These are phyloP conservation scores for Sarcophaga variegata DNA, from an alignment of 2,888 invertebrate species.

Conservation along the genomic window DNA sequence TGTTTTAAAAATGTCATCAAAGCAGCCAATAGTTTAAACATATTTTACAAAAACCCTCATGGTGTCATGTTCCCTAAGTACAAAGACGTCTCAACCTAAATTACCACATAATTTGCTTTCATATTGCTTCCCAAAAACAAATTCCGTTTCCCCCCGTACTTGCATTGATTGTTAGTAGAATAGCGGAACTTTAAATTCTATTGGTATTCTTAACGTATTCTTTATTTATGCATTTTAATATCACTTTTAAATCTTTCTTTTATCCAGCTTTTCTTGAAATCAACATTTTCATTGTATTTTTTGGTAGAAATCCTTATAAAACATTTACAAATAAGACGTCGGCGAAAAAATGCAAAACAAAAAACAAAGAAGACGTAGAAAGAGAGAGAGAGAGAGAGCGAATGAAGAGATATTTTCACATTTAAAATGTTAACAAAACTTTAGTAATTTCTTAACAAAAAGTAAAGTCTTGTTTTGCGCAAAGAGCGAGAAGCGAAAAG, in stretches of 20 bases:
- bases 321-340: conserved; percentile 20
- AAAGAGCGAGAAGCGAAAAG: too few relatives aligned
- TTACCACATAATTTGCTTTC: too few relatives aligned
- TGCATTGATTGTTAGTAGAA: too few relatives aligned
- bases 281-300: conserved; percentile 14
- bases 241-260: conserved; percentile 52
- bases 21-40: too few relatives aligned
- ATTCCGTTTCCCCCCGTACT: too few relatives aligned
- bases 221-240: conserved; percentile 52
- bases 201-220: conserved; percentile 35
- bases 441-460: conserved; percentile 57
- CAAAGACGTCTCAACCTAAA: too few relatives aligned
- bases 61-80: too few relatives aligned
- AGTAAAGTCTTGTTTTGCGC: conserved; percentile 31
- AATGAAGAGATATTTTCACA: conserved; percentile 41
- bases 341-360: conserved; percentile 19
- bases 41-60: too few relatives aligned
- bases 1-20: too few relatives aligned
- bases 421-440: conserved; percentile 64
- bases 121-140: too few relatives aligned
- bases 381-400: too few relatives aligned
- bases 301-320: conserved; percentile 20
- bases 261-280: conserved; percentile 43
- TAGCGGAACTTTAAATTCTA: conserved; percentile 26
- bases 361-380: neutral